phyloP scores from a whole-genome alignment of 92 coral and sea anemone genomes.

The Palythoa grandiflora region DNA sequence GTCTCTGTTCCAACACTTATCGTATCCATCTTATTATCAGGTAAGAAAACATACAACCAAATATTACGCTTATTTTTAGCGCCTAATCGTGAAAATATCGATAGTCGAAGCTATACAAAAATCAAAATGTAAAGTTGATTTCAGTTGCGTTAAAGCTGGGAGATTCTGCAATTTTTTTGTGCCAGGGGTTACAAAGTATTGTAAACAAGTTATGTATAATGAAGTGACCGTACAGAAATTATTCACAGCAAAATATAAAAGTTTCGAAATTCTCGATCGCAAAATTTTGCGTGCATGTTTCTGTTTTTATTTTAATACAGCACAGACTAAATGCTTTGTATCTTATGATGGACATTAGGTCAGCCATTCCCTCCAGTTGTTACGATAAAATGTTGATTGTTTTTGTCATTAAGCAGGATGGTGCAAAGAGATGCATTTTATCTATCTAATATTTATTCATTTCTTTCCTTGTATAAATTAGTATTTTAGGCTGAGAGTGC shows the following conservation, averaged over 20 bases:
- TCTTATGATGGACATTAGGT: not conserved
- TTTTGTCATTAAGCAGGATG: slow-evolving; percentile 38
- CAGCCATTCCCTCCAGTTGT: slow-evolving; percentile 7
- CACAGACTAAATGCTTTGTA: not conserved
- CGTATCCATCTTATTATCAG: slow-evolving; percentile 4
- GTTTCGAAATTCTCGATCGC: not conserved
- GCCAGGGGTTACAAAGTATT: not conserved
- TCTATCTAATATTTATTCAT: slow-evolving; percentile 3
- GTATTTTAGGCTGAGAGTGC: not conserved
- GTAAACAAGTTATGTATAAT: not conserved
- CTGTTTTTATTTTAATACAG: not conserved
- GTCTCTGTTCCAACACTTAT: not conserved
- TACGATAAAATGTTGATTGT: slow-evolving; percentile 46
- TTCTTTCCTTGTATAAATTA: not conserved
- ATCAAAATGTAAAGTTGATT: not conserved
- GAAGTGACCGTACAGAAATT: not conserved
- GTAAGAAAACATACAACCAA: slow-evolving; percentile 9
- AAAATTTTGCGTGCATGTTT: not conserved
- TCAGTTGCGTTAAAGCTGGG: not conserved
- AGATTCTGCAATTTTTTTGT: not conserved
- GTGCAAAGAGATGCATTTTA: slow-evolving; percentile 18
- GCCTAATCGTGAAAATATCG: not conserved
- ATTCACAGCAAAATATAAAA: not conserved
- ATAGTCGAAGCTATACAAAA: not conserved
- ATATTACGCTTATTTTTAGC: not conserved